A percentile compares a stretch with the other conserved stretches of the same genome.
Evolutionary conservation across 2,797 vertebrate genomes (phyloP).

Genomic region (Notoglanidium macrostoma): DNA sequence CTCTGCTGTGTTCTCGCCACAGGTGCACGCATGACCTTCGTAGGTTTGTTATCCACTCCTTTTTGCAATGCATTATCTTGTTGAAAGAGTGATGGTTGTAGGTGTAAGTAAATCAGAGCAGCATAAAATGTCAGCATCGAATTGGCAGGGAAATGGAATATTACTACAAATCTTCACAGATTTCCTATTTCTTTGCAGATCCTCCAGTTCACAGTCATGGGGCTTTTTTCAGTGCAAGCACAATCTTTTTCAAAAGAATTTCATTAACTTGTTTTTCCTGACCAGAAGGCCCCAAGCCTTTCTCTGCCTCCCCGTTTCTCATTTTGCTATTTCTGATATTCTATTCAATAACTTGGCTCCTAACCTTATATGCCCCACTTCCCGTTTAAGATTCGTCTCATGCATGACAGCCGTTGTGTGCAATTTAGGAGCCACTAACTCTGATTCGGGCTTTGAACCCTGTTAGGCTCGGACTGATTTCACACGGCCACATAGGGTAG

Average conservation of each 20-base stretch:
- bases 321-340: conserved; percentile 46
- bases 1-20: conserved; percentile 2
- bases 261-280: conserved; percentile 47
- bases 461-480: conserved; percentile 50
- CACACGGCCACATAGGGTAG: conserved; percentile 29
- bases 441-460: conserved; percentile 50
- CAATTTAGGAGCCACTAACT: conserved; percentile 52
- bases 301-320: conserved; percentile 41
- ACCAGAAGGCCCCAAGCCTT: conserved; percentile 23
- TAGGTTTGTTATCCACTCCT: not conserved
- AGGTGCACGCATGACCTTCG: conserved; percentile 18
- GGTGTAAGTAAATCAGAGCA: not conserved
- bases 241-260: conserved; percentile 33
- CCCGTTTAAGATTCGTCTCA: conserved; percentile 49
- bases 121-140: not conserved
- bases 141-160: not conserved
- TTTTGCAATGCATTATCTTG: not conserved
- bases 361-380: conserved; percentile 22
- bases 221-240: not conserved
- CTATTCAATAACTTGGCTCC: conserved; percentile 40
- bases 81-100: not conserved
- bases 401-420: conserved; percentile 46
- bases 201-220: conserved; percentile 13
- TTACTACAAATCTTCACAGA: not conserved
- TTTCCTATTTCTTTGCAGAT: conserved; percentile 8